Percentiles rank a stretch among this genome's conserved stretches.
Evolutionary conservation across 2,888 invertebrate species (phyloP).

Genomic region (Phasia obesa): DNA sequence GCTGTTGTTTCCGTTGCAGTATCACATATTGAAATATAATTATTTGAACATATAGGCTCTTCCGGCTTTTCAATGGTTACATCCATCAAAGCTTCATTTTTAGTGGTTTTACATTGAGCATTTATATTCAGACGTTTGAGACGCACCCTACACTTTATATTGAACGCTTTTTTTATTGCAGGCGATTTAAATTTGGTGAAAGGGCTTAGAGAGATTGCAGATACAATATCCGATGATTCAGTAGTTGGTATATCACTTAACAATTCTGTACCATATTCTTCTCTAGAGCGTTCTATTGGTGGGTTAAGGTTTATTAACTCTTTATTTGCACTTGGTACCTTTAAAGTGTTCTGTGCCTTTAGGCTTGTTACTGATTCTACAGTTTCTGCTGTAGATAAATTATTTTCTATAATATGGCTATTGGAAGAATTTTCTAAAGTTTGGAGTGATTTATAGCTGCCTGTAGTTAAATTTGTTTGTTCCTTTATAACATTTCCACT

Average conservation of each 20-base stretch:
- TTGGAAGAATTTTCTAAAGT: conserved; percentile 5
- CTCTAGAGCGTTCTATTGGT: conserved; percentile 5
- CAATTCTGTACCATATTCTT: background rate
- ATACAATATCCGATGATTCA: background rate
- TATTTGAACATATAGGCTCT: conserved; percentile 7
- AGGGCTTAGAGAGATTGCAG: background rate
- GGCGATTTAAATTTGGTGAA: background rate
- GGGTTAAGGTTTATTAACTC: conserved; percentile 16
- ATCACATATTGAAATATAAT: conserved; percentile 50
- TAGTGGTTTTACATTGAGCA: background rate
- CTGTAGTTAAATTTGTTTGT: background rate
- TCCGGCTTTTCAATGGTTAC: conserved; percentile 22
- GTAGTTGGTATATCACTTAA: background rate
- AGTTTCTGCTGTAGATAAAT: background rate
- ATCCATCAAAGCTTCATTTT: conserved; percentile 38
- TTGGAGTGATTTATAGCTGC: background rate
- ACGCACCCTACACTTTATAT: conserved; percentile 51
- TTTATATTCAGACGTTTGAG: conserved; percentile 51
- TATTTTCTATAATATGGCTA: conserved; percentile 6
- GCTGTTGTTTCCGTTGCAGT: conserved; percentile 10
- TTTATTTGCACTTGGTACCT: conserved; percentile 24
- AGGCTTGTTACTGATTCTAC: background rate
- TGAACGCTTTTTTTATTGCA: conserved; percentile 32
- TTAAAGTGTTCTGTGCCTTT: background rate
- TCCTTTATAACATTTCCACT: background rate